Base-by-base conservation (phyloP, 2,113 vertebrate species). In the Poeciliopsis prolifica region DNA sequence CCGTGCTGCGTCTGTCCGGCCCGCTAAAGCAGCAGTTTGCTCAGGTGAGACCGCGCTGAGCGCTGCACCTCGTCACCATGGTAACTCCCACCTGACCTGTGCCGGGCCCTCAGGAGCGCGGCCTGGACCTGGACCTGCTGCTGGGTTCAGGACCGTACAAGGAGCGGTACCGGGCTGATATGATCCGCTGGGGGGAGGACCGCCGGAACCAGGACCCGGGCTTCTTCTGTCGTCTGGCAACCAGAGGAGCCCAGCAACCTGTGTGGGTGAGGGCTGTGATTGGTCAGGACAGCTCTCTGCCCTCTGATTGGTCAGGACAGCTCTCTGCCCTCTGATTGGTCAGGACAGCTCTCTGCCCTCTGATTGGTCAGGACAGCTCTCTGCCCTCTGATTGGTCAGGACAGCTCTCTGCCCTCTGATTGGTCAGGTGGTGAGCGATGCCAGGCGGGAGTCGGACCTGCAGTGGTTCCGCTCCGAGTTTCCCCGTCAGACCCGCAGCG, bases 101-200 rank as follows among this genome's bases (percentile, higher is more conserved):
- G 17, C n/a, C 75, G 42, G 14, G 62, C 6, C 44, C 68, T 10
- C 85, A 98, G 97, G 96, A 97, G 9, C 95, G 95, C 0, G 66
- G 91, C 28, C 90, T 99, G 77, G 91, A 97, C 68, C 95, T 95
- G 65, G 73, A 93, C 72, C 90, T 91, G 28, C 94, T 99, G 22
- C 87, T 98, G 91, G 96, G 95, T 0, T 75, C 96, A 17, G 96
- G 95, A 2, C 61, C 74, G 15, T 98, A 98, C 82, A 99, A 99
- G 82, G 97, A 98, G 88, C 6, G 0, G 5, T 93, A 91, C 65
- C 93, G 97, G 3, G 91, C 86, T 0, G 94, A 96, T 70, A 99
- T 99, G 97, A 97, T 99, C 86, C 80, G 24, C 15, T 99, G 97
- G 97, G 97, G 97, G 0, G 97, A 99, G 89, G 90, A 87, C 71